phyloP scores from a whole-genome alignment of 2,797 vertebrate genomes.

The Phalanger gymnotis region DNA sequence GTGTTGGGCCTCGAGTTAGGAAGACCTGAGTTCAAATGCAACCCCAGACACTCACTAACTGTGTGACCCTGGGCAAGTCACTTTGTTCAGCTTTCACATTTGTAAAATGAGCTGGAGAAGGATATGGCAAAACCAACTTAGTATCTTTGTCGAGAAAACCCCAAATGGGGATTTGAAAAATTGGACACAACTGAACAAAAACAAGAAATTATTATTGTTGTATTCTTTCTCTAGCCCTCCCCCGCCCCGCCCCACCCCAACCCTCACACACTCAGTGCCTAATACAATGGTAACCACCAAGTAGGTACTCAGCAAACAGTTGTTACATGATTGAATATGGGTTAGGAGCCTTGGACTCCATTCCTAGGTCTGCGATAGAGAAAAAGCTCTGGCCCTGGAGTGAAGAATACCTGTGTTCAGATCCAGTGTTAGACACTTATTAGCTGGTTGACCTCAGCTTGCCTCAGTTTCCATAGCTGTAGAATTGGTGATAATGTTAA shows the following conservation, averaged over 20 bases:
- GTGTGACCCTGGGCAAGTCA: not conserved
- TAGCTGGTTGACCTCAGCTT: not conserved
- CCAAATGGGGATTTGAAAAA: not conserved
- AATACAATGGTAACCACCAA: not conserved
- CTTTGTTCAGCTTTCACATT: not conserved
- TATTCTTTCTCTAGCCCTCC: not conserved
- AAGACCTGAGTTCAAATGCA: not conserved
- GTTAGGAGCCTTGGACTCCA: not conserved
- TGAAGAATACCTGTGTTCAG: not conserved
- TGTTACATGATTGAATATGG: not conserved
- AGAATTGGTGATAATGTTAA: not conserved
- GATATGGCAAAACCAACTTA: not conserved
- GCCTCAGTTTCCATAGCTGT: not conserved
- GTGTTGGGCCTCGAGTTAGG: not conserved
- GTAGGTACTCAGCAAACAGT: not conserved
- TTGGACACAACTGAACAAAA: not conserved
- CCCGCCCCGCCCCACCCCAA: not conserved
- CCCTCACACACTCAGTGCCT: not conserved
- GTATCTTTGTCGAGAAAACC: not conserved
- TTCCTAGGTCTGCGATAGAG: not conserved
- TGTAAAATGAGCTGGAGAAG: not conserved
- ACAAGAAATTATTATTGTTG: not conserved
- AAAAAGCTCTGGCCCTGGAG: not conserved
- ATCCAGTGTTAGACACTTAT: not conserved
- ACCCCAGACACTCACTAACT: not conserved